Percentiles rank a stretch among this genome's conserved stretches.
phyloP scores from a whole-genome alignment of 2,113 vertebrate genomes.

The Ia io region DNA sequence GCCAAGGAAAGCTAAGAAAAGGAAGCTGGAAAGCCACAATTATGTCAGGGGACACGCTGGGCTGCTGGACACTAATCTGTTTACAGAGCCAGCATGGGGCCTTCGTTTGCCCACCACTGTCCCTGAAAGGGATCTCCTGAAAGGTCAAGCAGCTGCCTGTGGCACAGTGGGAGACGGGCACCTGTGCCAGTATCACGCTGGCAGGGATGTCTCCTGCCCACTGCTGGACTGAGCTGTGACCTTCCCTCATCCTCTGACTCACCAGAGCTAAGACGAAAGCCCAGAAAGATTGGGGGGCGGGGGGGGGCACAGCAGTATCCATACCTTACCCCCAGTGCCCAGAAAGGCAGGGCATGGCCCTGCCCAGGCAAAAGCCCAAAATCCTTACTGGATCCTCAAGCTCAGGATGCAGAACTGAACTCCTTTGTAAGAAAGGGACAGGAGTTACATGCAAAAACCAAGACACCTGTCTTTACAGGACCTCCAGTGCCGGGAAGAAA shows the following conservation, averaged over 20 bases:
- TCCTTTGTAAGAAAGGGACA: not conserved
- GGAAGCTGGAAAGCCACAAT: accelerated
- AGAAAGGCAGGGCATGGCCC: not conserved
- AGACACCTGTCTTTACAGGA: not conserved
- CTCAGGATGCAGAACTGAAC: not conserved
- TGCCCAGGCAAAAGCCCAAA: not conserved
- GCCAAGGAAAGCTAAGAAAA: not conserved
- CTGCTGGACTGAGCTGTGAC: not conserved
- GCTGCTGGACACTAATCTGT: not conserved
- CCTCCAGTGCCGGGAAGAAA: accelerated
- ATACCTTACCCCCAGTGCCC: not conserved
- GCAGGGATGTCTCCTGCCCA: not conserved
- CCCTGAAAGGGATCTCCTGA: not conserved
- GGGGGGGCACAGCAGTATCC: not conserved
- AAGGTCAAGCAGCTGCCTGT: not conserved
- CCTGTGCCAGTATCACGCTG: not conserved
- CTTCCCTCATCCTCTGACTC: not conserved
- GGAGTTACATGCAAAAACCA: not conserved
- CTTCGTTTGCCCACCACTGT: not conserved
- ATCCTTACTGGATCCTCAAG: not conserved
- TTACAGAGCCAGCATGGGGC: not conserved
- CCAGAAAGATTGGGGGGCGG: not conserved
- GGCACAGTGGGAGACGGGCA: not conserved
- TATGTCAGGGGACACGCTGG: not conserved
- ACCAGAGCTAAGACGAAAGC: conserved; percentile 34